Evolutionary conservation across 2,888 invertebrate species (phyloP), one percentile per base, ranked within the genome.

Genomic region (Galerucella calmariensis): DNA sequence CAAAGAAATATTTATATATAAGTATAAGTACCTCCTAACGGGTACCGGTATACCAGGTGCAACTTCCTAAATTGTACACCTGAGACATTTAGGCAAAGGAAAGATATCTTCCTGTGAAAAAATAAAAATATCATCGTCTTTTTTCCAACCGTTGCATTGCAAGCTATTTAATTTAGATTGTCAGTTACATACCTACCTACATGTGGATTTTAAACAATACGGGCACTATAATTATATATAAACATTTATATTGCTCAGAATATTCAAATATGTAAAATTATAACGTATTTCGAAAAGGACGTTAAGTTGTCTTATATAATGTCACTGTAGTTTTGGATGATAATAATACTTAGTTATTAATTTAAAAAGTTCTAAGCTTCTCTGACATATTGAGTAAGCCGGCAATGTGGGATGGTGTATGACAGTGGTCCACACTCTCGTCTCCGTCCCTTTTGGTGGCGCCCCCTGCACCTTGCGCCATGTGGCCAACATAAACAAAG

Each of bases 401-500:
- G 79, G 76, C 79, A 79, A 74, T 76, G 41, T 10, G 61, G 77
- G 51, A 68, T 46, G 66, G 62, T 53, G 69, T 69, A 77, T 73
- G 77, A 76, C 75, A 75, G 71, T 75, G 78, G 79, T 79, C 80
- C 80, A 77, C 78, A 72, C 77, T 77, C 75, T 75, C 80, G 79
- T 77, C 83, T 80, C 79, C 73, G 67, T 69, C 77, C 75, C 81
- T 79, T 78, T 80, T 74, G 76, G 79, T 81, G 82, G 81, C 82
- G 83, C 83, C 84, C 83, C 84, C 83, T 83, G 84, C 85, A 86
- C 87, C 87, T 87, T 86, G 87, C 87, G 85, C 86, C 88, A 88
- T 88, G 88, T 88, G 88, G 87, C 87, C 86, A 86, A 88, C 86
- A 88, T 88, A 88, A 88, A 88, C 88, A 88, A 88, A 88, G 87